Conservation (phyloP, 2,113 vertebrate species). For the Lophura nycthemera region DNA sequence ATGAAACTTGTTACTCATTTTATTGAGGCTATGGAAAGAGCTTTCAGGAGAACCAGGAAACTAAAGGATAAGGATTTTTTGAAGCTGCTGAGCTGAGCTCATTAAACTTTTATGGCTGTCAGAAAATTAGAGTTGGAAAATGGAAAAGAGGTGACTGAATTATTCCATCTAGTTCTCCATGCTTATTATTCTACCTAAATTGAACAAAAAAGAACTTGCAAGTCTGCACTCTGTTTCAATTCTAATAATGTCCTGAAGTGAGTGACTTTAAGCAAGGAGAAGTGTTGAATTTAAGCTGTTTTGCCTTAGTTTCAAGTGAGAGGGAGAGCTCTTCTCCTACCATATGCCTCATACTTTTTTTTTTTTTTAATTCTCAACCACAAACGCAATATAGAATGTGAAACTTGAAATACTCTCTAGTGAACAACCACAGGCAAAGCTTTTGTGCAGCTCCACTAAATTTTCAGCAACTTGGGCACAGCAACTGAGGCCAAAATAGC, state of each 20-base stretch:
- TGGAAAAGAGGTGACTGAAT: neutral
- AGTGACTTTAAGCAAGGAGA: neutral
- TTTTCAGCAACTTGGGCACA: neutral
- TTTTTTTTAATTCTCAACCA: neutral
- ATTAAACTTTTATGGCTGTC: neutral
- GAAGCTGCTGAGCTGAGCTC: neutral
- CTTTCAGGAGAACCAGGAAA: neutral
- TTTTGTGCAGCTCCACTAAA: neutral
- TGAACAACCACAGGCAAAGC: constrained; percentile 14
- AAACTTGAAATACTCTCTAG: neutral
- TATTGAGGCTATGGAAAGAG: neutral
- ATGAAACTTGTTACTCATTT: neutral
- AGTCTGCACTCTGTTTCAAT: neutral
- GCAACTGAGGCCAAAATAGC: neutral
- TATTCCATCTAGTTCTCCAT: neutral
- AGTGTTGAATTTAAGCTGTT: neutral
- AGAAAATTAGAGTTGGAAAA: neutral
- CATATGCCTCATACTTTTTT: neutral
- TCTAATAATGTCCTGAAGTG: neutral
- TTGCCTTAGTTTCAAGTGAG: neutral
- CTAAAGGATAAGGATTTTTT: neutral
- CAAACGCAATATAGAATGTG: rapidly evolving
- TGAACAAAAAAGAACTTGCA: neutral
- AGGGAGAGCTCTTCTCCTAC: neutral
- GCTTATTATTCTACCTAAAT: neutral